Conservation (phyloP, 2,113 vertebrate species). For the Percina caprodes region DNA sequence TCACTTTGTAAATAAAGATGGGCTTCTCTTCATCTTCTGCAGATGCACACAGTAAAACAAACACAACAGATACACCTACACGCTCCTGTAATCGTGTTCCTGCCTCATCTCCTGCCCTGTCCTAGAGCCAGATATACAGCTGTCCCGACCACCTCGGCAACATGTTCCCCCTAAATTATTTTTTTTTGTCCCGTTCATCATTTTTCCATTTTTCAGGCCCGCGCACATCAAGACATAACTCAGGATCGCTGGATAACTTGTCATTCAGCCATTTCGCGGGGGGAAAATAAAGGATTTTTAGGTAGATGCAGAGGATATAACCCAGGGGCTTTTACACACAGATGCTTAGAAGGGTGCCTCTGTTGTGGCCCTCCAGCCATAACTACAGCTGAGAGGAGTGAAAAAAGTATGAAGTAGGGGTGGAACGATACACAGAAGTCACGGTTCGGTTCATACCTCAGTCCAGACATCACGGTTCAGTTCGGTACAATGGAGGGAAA, state of each 20-base stretch:
- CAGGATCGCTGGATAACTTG: slow-evolving; percentile 60
- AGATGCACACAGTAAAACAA: slow-evolving; percentile 37
- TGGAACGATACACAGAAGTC: too few relatives aligned
- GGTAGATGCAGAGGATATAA: slow-evolving; percentile 33
- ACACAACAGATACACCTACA: slow-evolving; percentile 29
- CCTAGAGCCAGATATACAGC: slow-evolving; percentile 73
- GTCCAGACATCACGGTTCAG: too few relatives aligned
- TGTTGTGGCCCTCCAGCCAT: slow-evolving; percentile 40
- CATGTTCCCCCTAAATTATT: slow-evolving; percentile 57
- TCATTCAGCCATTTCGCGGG: slow-evolving; percentile 51
- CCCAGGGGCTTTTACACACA: slow-evolving; percentile 44
- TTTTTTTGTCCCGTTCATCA: slow-evolving; percentile 72
- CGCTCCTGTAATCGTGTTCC: slow-evolving; percentile 9
- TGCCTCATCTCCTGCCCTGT: slow-evolving; percentile 63
- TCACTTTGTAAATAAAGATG: slow-evolving; percentile 64
- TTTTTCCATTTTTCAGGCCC: slow-evolving; percentile 78
- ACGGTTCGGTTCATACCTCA: too few relatives aligned
- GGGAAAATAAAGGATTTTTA: slow-evolving; percentile 52
- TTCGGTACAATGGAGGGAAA: too few relatives aligned
- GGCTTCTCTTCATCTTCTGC: slow-evolving; percentile 30
- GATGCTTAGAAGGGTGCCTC: slow-evolving; percentile 37
- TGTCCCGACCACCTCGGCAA: slow-evolving; percentile 60
- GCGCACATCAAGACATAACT: slow-evolving; percentile 52
- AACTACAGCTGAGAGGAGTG: slow-evolving; percentile 60
- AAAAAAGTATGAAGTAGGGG: too few relatives aligned